A percentile compares a stretch with the other conserved stretches of the same genome.
Evolutionary conservation across 1,140 invertebrate genomes (phyloP).

Genomic region (Himalopsyche phryganea): DNA sequence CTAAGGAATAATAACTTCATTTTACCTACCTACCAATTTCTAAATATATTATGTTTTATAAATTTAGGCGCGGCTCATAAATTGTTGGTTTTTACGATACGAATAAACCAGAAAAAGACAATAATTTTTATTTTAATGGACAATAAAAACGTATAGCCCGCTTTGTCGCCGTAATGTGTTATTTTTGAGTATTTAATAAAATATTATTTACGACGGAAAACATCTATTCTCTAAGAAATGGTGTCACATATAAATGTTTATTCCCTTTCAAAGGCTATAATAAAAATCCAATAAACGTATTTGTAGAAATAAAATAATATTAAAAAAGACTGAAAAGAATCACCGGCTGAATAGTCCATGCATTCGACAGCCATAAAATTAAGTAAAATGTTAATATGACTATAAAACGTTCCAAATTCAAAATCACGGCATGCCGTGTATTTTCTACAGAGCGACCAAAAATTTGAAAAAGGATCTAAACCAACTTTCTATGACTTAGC

Average conservation of each 20-base stretch:
- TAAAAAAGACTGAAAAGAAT: neutral
- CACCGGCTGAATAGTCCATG: constrained; percentile 1
- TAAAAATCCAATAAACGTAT: constrained; percentile 9
- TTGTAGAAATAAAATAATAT: constrained; percentile 10
- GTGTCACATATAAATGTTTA: constrained; percentile 1
- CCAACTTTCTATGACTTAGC: too few species aligned
- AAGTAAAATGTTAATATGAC: constrained; percentile 29
- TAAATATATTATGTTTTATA: too few species aligned
- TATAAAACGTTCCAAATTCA: constrained; percentile 19
- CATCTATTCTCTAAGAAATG: neutral
- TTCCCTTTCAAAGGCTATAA: constrained; percentile 11
- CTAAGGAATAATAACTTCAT: too few species aligned
- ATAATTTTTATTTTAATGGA: too few species aligned
- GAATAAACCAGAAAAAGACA: too few species aligned
- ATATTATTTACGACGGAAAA: constrained; percentile 15
- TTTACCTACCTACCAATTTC: too few species aligned
- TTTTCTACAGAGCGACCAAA: neutral
- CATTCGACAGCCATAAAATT: constrained; percentile 17
- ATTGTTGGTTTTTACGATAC: too few species aligned
- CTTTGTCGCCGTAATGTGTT: too few species aligned
- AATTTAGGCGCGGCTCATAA: too few species aligned
- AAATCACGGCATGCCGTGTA: constrained; percentile 6
- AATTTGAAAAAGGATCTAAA: too few species aligned
- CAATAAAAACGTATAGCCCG: too few species aligned
- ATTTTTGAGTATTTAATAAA: neutral